Conservation (phyloP, 2,113 vertebrate genomes). For the Dromas ardeola region DNA sequence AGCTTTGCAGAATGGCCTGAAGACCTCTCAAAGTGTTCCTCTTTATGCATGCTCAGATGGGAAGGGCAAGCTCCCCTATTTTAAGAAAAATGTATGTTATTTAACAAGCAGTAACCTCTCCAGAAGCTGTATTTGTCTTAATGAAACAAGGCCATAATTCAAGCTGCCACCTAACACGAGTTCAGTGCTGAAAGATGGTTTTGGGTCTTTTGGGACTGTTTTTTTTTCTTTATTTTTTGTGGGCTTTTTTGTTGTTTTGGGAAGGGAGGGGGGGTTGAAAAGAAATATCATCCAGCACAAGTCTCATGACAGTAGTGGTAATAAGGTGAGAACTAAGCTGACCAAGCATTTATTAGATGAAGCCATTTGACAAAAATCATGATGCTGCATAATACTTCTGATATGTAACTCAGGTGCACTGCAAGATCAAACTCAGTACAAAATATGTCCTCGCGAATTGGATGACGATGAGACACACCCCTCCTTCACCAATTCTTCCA, state of each 20-base stretch:
- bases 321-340: neutral
- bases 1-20: neutral
- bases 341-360: neutral
- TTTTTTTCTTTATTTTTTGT: neutral
- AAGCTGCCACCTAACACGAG: neutral
- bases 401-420: neutral
- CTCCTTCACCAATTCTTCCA: neutral
- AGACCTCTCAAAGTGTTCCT: neutral
- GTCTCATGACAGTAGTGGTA: neutral
- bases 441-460: neutral
- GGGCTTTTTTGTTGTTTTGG: neutral
- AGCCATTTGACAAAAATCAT: neutral
- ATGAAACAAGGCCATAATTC: neutral
- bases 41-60: neutral
- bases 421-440: neutral
- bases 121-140: neutral
- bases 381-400: neutral
- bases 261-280: neutral
- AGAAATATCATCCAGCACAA: neutral
- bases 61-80: neutral
- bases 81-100: neutral
- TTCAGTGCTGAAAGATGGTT: neutral
- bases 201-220: neutral
- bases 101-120: neutral
- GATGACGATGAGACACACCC: neutral